Evolutionary conservation across 1,140 invertebrate species (phyloP).

Genomic region (Sitodiplosis mosellana): DNA sequence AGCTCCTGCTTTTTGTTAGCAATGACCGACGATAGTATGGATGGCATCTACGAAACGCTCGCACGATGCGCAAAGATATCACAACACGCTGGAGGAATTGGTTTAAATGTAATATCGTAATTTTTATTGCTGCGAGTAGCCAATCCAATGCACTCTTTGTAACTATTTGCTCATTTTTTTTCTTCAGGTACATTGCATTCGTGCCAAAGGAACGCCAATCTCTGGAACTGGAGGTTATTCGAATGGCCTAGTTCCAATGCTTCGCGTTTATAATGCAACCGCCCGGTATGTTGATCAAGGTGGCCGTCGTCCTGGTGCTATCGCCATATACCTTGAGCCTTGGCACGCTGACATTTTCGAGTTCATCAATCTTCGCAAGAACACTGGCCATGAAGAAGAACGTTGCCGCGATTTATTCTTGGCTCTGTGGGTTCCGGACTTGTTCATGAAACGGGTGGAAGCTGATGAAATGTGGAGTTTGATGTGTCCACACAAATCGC

Average conservation of each 20-base stretch:
- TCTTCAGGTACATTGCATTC: slow-evolving; percentile 52
- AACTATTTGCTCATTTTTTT: no score
- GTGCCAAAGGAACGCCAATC: slow-evolving; percentile 43
- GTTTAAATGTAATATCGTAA: no score
- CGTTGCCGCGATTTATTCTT: slow-evolving; percentile 51
- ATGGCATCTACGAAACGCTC: slow-evolving; percentile 73
- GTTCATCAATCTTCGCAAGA: slow-evolving; percentile 46
- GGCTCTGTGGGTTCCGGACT: slow-evolving; percentile 51
- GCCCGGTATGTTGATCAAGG: slow-evolving; percentile 57
- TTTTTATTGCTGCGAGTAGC: no score
- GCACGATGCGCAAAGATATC: slow-evolving; percentile 66
- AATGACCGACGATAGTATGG: slow-evolving; percentile 50
- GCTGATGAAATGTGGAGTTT: slow-evolving; percentile 40
- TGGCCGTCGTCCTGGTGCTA: slow-evolving; percentile 52
- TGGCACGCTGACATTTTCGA: slow-evolving; percentile 56
- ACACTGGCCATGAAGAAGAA: slow-evolving; percentile 39
- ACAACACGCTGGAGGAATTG: slow-evolving; percentile 46
- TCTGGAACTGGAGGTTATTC: slow-evolving; percentile 48
- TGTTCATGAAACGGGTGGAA: slow-evolving; percentile 52
- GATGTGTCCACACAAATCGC: slow-evolving; percentile 50
- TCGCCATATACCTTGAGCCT: slow-evolving; percentile 55
- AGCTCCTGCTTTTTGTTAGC: slow-evolving; percentile 52
- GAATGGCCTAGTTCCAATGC: slow-evolving; percentile 54
- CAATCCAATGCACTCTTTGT: no score
- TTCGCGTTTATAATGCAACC: slow-evolving; percentile 47